Evolutionary conservation across 2,888 invertebrate genomes (phyloP).

Genomic region (Apotomis turbidana): DNA sequence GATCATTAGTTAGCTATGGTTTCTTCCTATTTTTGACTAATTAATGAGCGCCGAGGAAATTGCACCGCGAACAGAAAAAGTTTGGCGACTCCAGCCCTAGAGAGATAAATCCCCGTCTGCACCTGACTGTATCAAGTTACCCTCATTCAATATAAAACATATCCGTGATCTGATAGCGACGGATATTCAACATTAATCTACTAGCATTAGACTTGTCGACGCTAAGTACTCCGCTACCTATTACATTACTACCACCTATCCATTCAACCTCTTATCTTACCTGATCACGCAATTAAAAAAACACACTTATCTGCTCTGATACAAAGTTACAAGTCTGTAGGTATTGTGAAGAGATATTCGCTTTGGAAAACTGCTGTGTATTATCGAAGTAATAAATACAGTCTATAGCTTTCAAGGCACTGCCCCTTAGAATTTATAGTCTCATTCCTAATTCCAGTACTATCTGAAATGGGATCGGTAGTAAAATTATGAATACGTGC

Average conservation of each 20-base stretch:
- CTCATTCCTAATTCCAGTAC: constrained; percentile 36
- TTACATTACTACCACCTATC: constrained; percentile 8
- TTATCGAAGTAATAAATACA: constrained; percentile 37
- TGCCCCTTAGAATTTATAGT: constrained; percentile 34
- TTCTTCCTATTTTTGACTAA: too few species aligned
- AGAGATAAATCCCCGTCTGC: background rate
- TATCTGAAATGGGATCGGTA: constrained; percentile 32
- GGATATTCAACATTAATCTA: constrained; percentile 28
- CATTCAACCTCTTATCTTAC: background rate
- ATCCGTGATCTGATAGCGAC: constrained; percentile 13
- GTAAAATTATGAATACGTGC: constrained; percentile 30
- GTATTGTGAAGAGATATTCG: background rate
- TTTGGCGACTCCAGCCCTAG: too few species aligned
- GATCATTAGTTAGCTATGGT: too few species aligned
- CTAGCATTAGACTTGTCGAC: constrained; percentile 21
- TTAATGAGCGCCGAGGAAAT: too few species aligned
- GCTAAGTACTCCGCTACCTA: constrained; percentile 28
- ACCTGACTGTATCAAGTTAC: constrained; percentile 3
- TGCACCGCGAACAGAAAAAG: too few species aligned
- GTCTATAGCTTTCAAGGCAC: constrained; percentile 36
- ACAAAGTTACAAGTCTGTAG: background rate
- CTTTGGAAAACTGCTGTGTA: background rate
- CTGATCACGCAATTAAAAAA: background rate
- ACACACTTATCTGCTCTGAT: background rate
- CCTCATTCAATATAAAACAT: constrained; percentile 15